Evolutionary conservation across 2,888 invertebrate genomes (phyloP).

Genomic region (Leucophenga montana): DNA sequence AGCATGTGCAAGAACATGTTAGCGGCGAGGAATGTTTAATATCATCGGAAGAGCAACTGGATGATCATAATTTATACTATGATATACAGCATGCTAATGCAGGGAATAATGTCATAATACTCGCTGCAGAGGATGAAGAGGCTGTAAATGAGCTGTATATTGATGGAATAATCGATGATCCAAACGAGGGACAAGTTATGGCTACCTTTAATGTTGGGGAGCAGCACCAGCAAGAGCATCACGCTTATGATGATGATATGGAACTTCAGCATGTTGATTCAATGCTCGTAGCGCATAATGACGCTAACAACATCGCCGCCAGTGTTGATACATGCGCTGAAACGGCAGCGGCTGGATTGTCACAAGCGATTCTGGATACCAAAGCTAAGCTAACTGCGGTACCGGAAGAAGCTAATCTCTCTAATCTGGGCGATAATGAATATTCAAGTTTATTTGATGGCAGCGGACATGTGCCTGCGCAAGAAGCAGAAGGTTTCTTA

Average conservation of each 20-base stretch:
- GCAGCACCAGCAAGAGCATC: neutral
- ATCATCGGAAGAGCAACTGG: conserved; percentile 25
- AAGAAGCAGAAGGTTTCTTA: neutral
- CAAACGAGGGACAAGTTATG: neutral
- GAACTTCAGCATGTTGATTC: neutral
- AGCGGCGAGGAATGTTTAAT: conserved; percentile 27
- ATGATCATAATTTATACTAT: conserved; percentile 1
- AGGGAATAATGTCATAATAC: conserved; percentile 15
- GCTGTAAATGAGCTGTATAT: conserved; percentile 11
- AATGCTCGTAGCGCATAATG: neutral
- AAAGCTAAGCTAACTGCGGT: neutral
- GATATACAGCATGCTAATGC: neutral
- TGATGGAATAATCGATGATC: conserved; percentile 7
- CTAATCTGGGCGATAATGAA: neutral
- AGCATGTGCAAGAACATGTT: neutral
- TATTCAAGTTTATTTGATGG: neutral
- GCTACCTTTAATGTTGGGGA: neutral
- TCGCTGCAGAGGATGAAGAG: neutral
- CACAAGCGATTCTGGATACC: neutral
- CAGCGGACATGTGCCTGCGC: neutral
- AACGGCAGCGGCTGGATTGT: neutral
- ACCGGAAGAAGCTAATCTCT: conserved; percentile 6
- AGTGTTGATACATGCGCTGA: neutral
- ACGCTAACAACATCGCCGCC: too few species aligned
- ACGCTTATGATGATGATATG: neutral